A percentile compares a stretch with the other conserved stretches of the same genome.
These are phyloP conservation scores for Lutjanus campechanus DNA, from an alignment of 2,797 vertebrate genomes.

Conservation along the genomic window DNA sequence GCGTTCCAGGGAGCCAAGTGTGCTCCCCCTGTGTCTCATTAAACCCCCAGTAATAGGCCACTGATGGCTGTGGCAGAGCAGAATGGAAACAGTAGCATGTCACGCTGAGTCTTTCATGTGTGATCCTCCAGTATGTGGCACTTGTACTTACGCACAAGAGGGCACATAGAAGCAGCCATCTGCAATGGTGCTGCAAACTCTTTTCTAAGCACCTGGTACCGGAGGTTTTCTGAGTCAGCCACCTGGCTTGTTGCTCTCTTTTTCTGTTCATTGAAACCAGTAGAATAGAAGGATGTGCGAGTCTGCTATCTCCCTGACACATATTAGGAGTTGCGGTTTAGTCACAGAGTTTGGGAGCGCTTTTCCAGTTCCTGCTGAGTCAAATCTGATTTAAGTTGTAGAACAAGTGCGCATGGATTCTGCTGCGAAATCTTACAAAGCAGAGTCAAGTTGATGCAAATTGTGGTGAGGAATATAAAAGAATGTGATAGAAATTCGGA, in stretches of 20 bases:
- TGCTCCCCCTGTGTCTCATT: constrained; percentile 77
- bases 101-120: constrained; percentile 78
- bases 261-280: constrained; percentile 42
- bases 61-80: constrained; percentile 65
- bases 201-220: constrained; percentile 61
- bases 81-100: constrained; percentile 70
- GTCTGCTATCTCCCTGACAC: constrained; percentile 17
- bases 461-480: neutral
- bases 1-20: constrained; percentile 54
- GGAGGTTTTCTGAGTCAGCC: constrained; percentile 70
- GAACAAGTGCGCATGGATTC: constrained; percentile 8
- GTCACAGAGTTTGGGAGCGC: constrained; percentile 1
- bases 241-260: constrained; percentile 50
- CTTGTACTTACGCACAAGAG: constrained; percentile 54
- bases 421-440: constrained; percentile 8
- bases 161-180: constrained; percentile 59
- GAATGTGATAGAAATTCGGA: neutral
- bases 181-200: constrained; percentile 56
- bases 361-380: constrained; percentile 40
- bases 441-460: neutral
- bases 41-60: constrained; percentile 69
- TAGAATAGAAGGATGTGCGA: constrained; percentile 33
- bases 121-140: constrained; percentile 59
- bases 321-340: constrained; percentile 47
- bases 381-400: constrained; percentile 30